Evolutionary conservation across 2,888 invertebrate genomes (phyloP).

Genomic region (Tryphoninae sp.): DNA sequence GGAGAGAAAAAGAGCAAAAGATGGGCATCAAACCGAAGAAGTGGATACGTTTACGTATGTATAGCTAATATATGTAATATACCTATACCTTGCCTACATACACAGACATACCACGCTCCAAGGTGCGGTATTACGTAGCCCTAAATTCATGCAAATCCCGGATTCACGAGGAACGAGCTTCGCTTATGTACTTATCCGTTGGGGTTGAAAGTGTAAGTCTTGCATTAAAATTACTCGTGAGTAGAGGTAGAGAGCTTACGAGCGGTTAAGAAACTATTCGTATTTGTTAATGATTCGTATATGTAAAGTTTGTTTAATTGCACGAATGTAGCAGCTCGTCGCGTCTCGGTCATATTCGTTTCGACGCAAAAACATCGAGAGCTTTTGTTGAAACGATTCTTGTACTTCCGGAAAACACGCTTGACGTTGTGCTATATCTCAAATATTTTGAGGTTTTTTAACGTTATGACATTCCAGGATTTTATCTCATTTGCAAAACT

Average conservation of each 20-base stretch:
- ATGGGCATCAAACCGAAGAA: constrained; percentile 51
- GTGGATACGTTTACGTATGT: constrained; percentile 39
- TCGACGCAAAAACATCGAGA: not conserved
- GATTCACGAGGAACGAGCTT: constrained; percentile 54
- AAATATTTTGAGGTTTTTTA: too few species aligned
- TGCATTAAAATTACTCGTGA: constrained; percentile 57
- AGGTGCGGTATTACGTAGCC: constrained; percentile 54
- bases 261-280: constrained; percentile 47
- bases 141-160: constrained; percentile 64
- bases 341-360: not conserved
- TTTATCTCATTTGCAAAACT: too few species aligned
- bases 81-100: not conserved
- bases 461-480: too few species aligned
- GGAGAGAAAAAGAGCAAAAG: constrained; percentile 26
- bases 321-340: not conserved
- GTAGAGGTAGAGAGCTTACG: constrained; percentile 34
- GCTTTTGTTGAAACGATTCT: too few species aligned
- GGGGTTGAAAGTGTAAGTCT: constrained; percentile 59
- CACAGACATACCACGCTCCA: not conserved
- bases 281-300: constrained; percentile 44
- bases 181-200: constrained; percentile 63
- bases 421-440: too few species aligned
- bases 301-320: constrained; percentile 29
- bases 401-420: too few species aligned
- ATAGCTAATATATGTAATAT: not conserved